These are phyloP conservation scores for Tetrax tetrax DNA, from an alignment of 2,113 vertebrate species.

Conservation along the genomic window DNA sequence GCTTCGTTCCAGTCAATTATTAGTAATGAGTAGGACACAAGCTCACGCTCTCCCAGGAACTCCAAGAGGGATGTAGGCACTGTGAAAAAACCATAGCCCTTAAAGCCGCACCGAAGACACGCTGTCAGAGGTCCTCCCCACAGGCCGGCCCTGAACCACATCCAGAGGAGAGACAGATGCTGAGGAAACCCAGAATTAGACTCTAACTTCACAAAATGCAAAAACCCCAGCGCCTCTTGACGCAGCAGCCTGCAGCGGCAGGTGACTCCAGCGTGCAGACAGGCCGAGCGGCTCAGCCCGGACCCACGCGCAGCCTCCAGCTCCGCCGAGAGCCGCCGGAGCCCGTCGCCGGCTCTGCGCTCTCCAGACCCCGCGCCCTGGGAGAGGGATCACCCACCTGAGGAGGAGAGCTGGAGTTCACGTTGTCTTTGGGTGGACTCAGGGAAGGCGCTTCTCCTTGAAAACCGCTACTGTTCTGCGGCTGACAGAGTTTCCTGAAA, in stretches of 20 bases:
- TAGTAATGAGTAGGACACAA: slow-evolving; percentile 31
- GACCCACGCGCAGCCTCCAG: neutral
- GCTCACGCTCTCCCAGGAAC: neutral
- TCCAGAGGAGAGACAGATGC: slow-evolving; percentile 31
- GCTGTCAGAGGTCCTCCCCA: neutral
- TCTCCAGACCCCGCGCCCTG: neutral
- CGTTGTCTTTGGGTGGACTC: slow-evolving; percentile 85
- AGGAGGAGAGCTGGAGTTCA: slow-evolving; percentile 82
- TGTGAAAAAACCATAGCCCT: neutral
- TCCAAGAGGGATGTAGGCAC: neutral
- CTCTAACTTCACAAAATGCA: neutral
- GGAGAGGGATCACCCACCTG: slow-evolving; percentile 76
- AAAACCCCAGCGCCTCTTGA: neutral
- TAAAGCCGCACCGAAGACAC: neutral
- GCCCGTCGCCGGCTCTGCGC: rapidly evolving
- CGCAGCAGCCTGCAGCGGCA: neutral
- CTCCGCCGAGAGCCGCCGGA: rapidly evolving
- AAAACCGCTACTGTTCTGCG: slow-evolving; percentile 74
- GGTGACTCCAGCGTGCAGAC: neutral
- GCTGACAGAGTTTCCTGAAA: slow-evolving; percentile 87
- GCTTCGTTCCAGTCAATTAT: slow-evolving; percentile 37
- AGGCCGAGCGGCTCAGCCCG: neutral
- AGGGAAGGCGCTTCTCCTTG: slow-evolving; percentile 76
- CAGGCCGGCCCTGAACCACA: neutral
- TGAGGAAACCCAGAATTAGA: neutral